Conservation (phyloP, 2,797 vertebrate species). For the Leuciscus waleckii region DNA sequence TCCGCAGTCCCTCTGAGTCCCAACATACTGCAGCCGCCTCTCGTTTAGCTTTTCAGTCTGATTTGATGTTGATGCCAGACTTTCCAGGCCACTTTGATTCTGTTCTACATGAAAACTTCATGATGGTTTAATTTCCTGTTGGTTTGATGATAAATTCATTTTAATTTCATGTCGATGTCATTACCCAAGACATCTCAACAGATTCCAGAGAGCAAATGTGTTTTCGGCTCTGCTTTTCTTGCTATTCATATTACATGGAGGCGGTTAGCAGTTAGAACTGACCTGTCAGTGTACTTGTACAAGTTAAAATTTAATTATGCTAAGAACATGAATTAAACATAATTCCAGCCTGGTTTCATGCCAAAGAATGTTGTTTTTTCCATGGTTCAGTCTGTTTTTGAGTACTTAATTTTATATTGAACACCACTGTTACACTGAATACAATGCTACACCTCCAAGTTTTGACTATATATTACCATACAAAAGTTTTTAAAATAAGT, state of each 20-base stretch:
- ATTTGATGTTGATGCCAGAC: constrained; percentile 32
- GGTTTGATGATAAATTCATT: constrained; percentile 27
- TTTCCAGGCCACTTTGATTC: constrained; percentile 36
- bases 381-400: background rate
- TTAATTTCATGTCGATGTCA: background rate
- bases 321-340: constrained; percentile 27
- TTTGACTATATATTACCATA: background rate
- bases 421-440: background rate
- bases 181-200: constrained; percentile 1
- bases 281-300: constrained; percentile 19
- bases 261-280: constrained; percentile 6
- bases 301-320: constrained; percentile 41
- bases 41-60: constrained; percentile 28
- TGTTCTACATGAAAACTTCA: constrained; percentile 38
- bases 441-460: background rate
- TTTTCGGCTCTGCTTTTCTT: constrained; percentile 13
- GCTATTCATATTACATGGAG: constrained; percentile 1
- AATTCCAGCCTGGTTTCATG: constrained; percentile 11
- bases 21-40: constrained; percentile 36
- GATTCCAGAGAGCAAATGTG: constrained; percentile 30
- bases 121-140: constrained; percentile 23
- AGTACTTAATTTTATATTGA: background rate
- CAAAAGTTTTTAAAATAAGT: background rate
- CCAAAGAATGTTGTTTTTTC: constrained; percentile 3
- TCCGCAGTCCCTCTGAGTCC: constrained; percentile 45